Base-by-base conservation (phyloP, 2,888 invertebrate species). In the Pollenia griseotomentosa region DNA sequence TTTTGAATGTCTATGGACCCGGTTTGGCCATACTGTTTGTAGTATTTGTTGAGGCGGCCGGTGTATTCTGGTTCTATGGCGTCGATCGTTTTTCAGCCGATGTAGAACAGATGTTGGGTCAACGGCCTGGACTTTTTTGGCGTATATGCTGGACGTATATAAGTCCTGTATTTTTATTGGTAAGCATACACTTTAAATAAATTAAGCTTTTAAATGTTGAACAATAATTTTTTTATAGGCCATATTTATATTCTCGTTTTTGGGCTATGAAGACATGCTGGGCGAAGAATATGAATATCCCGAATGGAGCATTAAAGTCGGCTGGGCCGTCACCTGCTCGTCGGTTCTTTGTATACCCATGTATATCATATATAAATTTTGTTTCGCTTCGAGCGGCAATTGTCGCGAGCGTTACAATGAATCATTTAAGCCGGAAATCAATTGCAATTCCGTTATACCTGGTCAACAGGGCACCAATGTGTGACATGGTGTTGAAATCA, bases 1-100 rank as follows among this genome's bases (percentile, higher is more conserved):
- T 98, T 89, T 94, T 98, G 85, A 98, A 97, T 94, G 96, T 97
- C 33, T 98, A 97, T 92, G 97, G 98, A 0, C 97, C 98, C 0
- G 97, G 97, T 0, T 94, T 97, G 90, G 96, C 98, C 42, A 97
- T 98, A 87, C 94, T 98, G 65, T 98, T 98, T 94, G 97, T 98
- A 89, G 98, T 98, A 61, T 98, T 98, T 92, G 97, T 98, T 82
- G 98, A 98, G 93, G 96, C 97, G 0, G 97, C 97, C 0, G 98
- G 97, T 0, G 97, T 98, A 0, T 97, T 96, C 93, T 98, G 97
- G 97, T 95, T 98, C 90, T 98, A 98, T 92, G 98, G 97, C 2
- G 97, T 97, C 0, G 96, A 96, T 90, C 94, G 96, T 84, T 97
- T 98, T 93, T 96, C 97, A 0, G 94, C 95, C 23, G 97, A 98